Conservation (phyloP, 2,888 invertebrate genomes). For the Dione juno region DNA sequence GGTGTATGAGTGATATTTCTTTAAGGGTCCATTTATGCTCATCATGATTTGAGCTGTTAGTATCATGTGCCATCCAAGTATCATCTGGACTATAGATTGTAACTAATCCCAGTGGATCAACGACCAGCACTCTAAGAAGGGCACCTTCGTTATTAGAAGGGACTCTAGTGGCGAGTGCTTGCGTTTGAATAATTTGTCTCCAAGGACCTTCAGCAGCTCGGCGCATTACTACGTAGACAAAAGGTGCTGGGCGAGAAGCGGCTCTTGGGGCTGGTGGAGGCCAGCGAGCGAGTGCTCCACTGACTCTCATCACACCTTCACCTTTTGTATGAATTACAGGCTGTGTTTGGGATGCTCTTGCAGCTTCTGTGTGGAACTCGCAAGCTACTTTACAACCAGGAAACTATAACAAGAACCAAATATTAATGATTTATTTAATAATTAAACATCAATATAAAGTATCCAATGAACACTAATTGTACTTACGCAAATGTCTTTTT, state of each 20-base stretch:
- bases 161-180: slow-evolving; percentile 85
- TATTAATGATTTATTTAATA: slow-evolving; percentile 28
- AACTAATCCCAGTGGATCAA: slow-evolving; percentile 87
- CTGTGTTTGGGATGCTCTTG: slow-evolving; percentile 85
- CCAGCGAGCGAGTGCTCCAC: slow-evolving; percentile 86
- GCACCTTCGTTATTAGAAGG: slow-evolving; percentile 86
- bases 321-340: slow-evolving; percentile 88
- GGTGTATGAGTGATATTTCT: slow-evolving; percentile 88
- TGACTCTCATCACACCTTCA: slow-evolving; percentile 86
- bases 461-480: background rate
- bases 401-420: slow-evolving; percentile 81
- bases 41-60: slow-evolving; percentile 77
- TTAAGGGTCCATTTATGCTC: slow-evolving; percentile 85
- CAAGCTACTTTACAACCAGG: slow-evolving; percentile 89
- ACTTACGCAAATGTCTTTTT: slow-evolving; percentile 89
- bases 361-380: slow-evolving; percentile 86
- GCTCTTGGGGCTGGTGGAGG: slow-evolving; percentile 84
- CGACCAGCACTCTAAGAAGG: slow-evolving; percentile 86
- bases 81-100: slow-evolving; percentile 88
- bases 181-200: slow-evolving; percentile 87
- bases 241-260: slow-evolving; percentile 82
- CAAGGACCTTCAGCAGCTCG: slow-evolving; percentile 85
- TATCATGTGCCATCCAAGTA: slow-evolving; percentile 82
- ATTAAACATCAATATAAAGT: slow-evolving; percentile 7
- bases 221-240: slow-evolving; percentile 88